A percentile compares a stretch with the other conserved stretches of the same genome.
phyloP scores from a whole-genome alignment of 2,113 vertebrate species.

The Gadus macrocephalus region DNA sequence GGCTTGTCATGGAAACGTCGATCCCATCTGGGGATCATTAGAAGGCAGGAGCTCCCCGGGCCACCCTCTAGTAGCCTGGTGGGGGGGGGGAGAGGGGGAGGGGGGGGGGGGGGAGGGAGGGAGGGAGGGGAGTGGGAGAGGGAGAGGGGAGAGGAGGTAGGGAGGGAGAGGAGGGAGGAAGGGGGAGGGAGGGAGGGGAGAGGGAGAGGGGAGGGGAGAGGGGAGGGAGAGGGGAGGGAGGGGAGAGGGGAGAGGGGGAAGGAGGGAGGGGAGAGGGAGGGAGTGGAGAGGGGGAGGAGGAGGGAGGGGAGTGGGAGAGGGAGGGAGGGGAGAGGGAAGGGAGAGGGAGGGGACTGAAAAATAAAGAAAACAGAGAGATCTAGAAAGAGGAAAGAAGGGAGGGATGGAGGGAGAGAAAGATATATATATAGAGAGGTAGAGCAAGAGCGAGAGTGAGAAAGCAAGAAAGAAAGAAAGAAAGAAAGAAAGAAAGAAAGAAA shows the following conservation, averaged over 20 bases:
- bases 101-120: neutral
- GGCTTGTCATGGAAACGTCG: slow-evolving; percentile 52
- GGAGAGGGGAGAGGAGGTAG: too few relatives aligned
- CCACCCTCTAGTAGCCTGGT: slow-evolving; percentile 8
- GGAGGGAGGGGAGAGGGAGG: neutral
- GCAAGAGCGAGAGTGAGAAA: neutral
- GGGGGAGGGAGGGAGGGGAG: too few relatives aligned
- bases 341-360: too few relatives aligned
- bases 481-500: neutral
- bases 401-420: neutral
- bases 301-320: neutral
- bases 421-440: neutral
- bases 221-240: neutral
- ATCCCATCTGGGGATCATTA: slow-evolving; percentile 8
- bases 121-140: neutral
- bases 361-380: neutral
- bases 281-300: too few relatives aligned
- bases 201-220: neutral
- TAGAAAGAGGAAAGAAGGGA: neutral
- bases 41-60: slow-evolving; percentile 18
- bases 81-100: neutral
- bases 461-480: neutral
- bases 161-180: neutral
- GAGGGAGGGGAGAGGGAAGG: neutral
- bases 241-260: too few relatives aligned